phyloP scores from a whole-genome alignment of 1,140 invertebrate genomes.

The Pygmarrhopalites habei region DNA sequence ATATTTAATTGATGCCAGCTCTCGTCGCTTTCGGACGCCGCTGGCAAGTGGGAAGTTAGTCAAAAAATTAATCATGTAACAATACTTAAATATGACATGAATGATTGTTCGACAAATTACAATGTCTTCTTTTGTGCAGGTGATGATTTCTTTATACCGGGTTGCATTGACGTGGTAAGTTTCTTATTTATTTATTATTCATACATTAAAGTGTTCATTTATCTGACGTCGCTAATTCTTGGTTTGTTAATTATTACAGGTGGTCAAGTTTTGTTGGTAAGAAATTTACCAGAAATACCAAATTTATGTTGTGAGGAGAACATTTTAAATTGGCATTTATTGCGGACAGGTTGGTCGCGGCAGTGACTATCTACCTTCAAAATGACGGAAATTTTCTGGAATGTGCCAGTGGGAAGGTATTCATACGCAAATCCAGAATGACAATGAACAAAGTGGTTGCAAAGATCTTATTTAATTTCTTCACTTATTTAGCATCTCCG shows the following conservation, averaged over 20 bases:
- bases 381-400: conserved; percentile 25
- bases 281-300: not conserved
- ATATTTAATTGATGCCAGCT: too few species aligned
- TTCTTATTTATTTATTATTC: too few species aligned
- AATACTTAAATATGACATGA: too few species aligned
- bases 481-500: conserved; percentile 30
- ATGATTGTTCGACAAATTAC: too few species aligned
- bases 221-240: too few species aligned
- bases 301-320: not conserved
- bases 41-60: conserved; percentile 46
- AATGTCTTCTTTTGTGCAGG: conserved; percentile 41
- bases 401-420: conserved; percentile 35
- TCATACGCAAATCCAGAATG: too few species aligned
- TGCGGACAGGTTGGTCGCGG: conserved; percentile 24
- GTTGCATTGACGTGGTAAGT: conserved; percentile 46
- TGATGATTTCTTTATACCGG: conserved; percentile 52
- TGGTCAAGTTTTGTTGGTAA: conserved; percentile 50
- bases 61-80: too few species aligned
- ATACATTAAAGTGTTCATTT: too few species aligned
- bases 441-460: too few species aligned
- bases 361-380: conserved; percentile 23
- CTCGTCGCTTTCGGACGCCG: conserved; percentile 50
- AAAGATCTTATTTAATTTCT: too few species aligned
- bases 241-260: too few species aligned
- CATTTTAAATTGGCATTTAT: too few species aligned